Base-by-base conservation (phyloP, 2,888 invertebrate genomes). In the Stenurella melanura region DNA sequence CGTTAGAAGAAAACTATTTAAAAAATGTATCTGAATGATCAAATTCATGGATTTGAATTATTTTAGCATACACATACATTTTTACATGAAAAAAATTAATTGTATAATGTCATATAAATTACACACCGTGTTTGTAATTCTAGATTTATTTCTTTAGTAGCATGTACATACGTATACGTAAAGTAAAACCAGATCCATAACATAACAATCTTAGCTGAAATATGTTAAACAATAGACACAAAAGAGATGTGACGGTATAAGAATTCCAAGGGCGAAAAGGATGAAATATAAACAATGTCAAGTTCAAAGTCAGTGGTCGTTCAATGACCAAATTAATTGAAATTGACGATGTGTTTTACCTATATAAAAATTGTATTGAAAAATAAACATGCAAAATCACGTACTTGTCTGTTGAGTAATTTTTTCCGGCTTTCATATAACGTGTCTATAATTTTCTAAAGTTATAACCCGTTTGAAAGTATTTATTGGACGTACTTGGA, bases 321-420 rank as follows among this genome's bases (percentile, higher is more conserved):
- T 63, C 61, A 63, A n/a, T 63, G n/a, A 34, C 34, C 61, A 17
- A 34, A 63, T n/a, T 34, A 17, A 63, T 63, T 63, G 34, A 30
- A 6, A 34, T 17, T 63, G 9, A 17, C 0, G 0, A 63, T 34
- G 34, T 30, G 34, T 2, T 63, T 17, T 34, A 34, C 9, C 30
- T 6, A 9, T 17, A 17, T 17, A 30, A 63, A 63, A 30, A 63
- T 34, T 63, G 17, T 17, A 30, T 17, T 17, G 18, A 63, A 63
- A 63, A 61, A 63, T 30, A 34, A 50, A n/a, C n/a, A n/a, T 63
- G 18, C 30, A n/a, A 30, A 61, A 63, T 63, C 61, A 63, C 17
- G 61, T 63, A 61, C 26, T n/a, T 63, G 17, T 34, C 5, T 11
- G n/a, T 17, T 63, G 34, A 63, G 30, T 63, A 12, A 17, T 63